Evolutionary conservation across 2,888 invertebrate species (phyloP).

Genomic region (Rhyacophila evoluta): DNA sequence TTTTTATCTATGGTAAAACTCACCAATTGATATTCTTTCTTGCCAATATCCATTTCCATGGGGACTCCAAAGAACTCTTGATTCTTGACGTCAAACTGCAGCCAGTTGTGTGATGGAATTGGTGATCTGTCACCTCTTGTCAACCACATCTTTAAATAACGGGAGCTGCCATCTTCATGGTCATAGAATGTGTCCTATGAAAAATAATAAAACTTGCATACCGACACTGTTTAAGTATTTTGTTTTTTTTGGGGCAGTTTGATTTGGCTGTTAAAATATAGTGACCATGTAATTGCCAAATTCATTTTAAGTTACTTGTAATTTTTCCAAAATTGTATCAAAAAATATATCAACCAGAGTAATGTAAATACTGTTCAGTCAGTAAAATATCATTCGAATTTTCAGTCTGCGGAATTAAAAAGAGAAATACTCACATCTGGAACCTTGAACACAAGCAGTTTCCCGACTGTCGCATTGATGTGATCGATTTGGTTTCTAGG

Average conservation of each 20-base stretch:
- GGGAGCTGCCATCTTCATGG: conserved; percentile 84
- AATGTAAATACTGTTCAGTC: no score
- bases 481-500: conserved; percentile 88
- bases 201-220: no score
- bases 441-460: conserved; percentile 83
- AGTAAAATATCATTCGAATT: no score
- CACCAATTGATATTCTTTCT: conserved; percentile 82
- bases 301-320: no score
- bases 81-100: conserved; percentile 89
- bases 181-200: conserved; percentile 88
- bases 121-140: conserved; percentile 79
- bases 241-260: no score
- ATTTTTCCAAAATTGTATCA: no score
- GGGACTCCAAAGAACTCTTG: conserved; percentile 93
- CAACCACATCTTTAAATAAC: conserved; percentile 78
- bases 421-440: conserved; percentile 73
- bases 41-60: conserved; percentile 76
- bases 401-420: no score
- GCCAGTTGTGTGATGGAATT: conserved; percentile 80
- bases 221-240: no score
- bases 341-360: no score
- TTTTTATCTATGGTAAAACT: conserved; percentile 52
- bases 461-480: conserved; percentile 85
- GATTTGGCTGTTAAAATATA: no score
- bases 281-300: no score